Percentiles rank a stretch among this genome's conserved stretches.
Evolutionary conservation across 1,140 invertebrate genomes (phyloP).

Genomic region (Cyrtorhinus lividipennis): DNA sequence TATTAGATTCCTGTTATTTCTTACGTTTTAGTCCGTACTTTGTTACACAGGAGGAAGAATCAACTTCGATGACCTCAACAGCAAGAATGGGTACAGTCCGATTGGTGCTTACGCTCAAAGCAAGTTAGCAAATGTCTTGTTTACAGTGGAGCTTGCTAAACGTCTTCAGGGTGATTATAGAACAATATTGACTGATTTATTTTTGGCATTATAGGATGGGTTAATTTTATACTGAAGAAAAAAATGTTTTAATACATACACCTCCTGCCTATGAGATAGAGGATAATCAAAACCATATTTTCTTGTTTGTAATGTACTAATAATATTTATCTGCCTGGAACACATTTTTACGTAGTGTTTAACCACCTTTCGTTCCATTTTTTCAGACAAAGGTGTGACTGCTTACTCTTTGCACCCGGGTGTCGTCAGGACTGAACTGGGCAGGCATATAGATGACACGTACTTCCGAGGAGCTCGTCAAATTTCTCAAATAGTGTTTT

Average conservation of each 20-base stretch:
- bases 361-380: too few relatives aligned
- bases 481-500: constrained; percentile 26
- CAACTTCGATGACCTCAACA: constrained; percentile 53
- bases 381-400: constrained; percentile 36
- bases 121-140: constrained; percentile 62
- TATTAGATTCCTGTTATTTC: too few relatives aligned
- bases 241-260: too few relatives aligned
- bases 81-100: constrained; percentile 43
- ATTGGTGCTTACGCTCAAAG: constrained; percentile 47
- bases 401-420: constrained; percentile 58
- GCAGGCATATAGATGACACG: constrained; percentile 45
- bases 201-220: too few relatives aligned
- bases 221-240: too few relatives aligned
- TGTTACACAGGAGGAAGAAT: constrained; percentile 46
- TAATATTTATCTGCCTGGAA: too few relatives aligned
- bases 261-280: too few relatives aligned
- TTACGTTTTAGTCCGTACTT: background rate
- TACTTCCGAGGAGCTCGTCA: constrained; percentile 31
- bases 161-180: constrained; percentile 38
- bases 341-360: too few relatives aligned
- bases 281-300: too few relatives aligned
- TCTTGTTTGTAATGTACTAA: too few relatives aligned
- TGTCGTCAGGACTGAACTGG: constrained; percentile 55
- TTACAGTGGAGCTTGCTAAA: constrained; percentile 44
- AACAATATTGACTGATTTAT: too few relatives aligned